A percentile compares a stretch with the other conserved stretches of the same genome.
phyloP scores from a whole-genome alignment of 2,113 vertebrate species.

The Odocoileus virginianus region DNA sequence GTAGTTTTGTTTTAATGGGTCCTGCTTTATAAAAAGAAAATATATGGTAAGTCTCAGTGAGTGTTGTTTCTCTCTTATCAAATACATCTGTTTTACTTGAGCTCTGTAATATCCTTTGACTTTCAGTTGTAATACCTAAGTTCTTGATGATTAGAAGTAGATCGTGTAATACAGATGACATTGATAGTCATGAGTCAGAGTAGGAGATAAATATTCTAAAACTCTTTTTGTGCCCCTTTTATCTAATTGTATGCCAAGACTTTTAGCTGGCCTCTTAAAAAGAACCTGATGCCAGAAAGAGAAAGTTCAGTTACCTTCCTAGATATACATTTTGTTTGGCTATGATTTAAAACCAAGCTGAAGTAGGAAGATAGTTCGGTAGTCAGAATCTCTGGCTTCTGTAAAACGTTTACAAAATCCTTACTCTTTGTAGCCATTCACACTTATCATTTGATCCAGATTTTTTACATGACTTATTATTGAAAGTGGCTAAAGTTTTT shows the following conservation, averaged over 20 bases:
- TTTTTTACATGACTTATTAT: background rate
- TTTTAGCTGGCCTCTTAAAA: background rate
- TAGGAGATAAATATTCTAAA: background rate
- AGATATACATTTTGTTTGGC: background rate
- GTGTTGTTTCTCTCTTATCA: background rate
- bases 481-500: background rate
- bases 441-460: background rate
- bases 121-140: background rate
- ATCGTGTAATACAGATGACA: background rate
- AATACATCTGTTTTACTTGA: slow-evolving; percentile 1
- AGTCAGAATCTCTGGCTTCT: background rate
- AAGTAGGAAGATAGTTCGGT: background rate
- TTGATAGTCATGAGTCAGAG: background rate
- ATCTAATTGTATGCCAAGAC: background rate
- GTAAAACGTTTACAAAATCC: background rate
- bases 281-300: background rate
- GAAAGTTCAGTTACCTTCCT: slow-evolving; percentile 4
- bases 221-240: background rate
- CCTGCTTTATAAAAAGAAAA: background rate
- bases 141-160: slow-evolving; percentile 18
- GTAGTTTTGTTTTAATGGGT: background rate
- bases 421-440: background rate
- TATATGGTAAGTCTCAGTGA: background rate
- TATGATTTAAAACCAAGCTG: background rate
- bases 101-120: background rate